Evolutionary conservation across 2,113 vertebrate species (phyloP).

Genomic region (Pteruthius melanotis): DNA sequence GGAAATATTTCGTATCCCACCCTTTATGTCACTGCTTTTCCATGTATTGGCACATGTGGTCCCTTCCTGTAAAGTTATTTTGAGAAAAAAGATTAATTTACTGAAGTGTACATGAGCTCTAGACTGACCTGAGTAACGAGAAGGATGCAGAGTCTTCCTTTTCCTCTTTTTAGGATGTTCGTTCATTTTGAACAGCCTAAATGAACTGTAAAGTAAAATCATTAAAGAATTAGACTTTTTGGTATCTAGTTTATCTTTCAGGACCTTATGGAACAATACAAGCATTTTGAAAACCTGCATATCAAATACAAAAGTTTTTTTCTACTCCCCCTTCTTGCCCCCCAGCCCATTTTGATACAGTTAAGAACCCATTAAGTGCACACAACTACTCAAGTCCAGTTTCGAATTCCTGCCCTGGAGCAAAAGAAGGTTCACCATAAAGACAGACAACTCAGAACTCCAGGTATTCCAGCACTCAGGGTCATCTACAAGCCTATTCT

Average conservation of each 20-base stretch:
- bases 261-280: neutral
- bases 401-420: neutral
- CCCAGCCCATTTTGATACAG: neutral
- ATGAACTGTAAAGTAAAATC: neutral
- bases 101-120: neutral
- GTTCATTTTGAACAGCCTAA: conserved; percentile 75
- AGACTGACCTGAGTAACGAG: conserved; percentile 78
- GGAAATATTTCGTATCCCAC: neutral
- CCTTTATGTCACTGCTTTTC: neutral
- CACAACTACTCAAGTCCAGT: neutral
- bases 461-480: neutral
- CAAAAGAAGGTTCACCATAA: neutral
- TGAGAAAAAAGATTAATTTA: neutral
- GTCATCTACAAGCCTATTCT: neutral
- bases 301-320: neutral
- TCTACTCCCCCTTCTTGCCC: neutral
- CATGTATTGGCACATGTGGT: accelerated
- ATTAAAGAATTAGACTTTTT: neutral
- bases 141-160: conserved; percentile 81
- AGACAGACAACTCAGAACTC: neutral
- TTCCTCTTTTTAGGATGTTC: conserved; percentile 83
- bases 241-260: neutral
- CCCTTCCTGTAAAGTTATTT: neutral
- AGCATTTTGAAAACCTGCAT: neutral
- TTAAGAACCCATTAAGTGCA: neutral